A percentile compares a stretch with the other conserved stretches of the same genome.
Conservation (phyloP, 2,888 invertebrate genomes). For the Melanostoma scalare region DNA sequence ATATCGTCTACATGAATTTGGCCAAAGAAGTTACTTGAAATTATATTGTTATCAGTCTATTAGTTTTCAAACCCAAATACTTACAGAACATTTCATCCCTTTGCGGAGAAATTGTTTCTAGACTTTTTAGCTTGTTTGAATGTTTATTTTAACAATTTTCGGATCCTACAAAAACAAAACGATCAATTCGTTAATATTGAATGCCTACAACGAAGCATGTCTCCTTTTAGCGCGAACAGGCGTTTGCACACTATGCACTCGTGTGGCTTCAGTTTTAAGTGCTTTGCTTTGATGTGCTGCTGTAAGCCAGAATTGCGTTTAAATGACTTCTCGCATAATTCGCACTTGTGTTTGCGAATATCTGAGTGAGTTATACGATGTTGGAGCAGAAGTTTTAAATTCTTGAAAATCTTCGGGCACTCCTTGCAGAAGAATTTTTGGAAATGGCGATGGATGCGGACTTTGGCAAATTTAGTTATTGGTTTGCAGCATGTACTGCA, state of each 20-base stretch:
- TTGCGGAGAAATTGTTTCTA: no score
- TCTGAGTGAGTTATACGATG: conserved; percentile 80
- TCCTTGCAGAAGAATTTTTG: conserved; percentile 67
- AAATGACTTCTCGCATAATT: conserved; percentile 79
- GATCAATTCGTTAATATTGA: conserved; percentile 75
- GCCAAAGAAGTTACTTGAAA: no score
- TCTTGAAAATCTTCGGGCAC: conserved; percentile 73
- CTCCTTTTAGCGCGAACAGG: conserved; percentile 80
- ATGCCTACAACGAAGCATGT: conserved; percentile 81
- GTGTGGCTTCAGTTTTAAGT: conserved; percentile 80
- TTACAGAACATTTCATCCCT: no score
- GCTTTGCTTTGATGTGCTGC: conserved; percentile 81
- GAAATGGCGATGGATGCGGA: conserved; percentile 61
- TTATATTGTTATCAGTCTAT: no score
- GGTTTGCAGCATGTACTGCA: conserved; percentile 59
- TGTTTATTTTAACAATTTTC: no score
- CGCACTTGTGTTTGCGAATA: conserved; percentile 79
- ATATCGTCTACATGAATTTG: no score
- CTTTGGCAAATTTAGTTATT: conserved; percentile 50
- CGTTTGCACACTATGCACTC: conserved; percentile 79
- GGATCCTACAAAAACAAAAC: conserved; percentile 7
- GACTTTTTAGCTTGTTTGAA: no score
- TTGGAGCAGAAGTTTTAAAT: conserved; percentile 77
- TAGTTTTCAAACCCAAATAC: no score
- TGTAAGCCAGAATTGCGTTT: conserved; percentile 80